Percentiles rank a stretch among this genome's conserved stretches.
Conservation (phyloP, 1,140 invertebrate species). For the Drosophila rhopaloa region DNA sequence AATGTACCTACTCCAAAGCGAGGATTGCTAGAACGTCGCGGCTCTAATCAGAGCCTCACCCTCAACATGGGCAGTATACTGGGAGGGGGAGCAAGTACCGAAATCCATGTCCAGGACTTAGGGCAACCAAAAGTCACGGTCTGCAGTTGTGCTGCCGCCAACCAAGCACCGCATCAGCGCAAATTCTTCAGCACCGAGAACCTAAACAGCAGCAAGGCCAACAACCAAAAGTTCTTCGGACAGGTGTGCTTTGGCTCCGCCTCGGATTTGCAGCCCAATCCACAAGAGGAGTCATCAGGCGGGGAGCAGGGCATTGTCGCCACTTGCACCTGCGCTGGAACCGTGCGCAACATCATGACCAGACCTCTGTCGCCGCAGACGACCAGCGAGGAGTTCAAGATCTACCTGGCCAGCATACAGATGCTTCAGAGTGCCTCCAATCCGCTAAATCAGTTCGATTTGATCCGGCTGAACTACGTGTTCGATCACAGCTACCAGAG, state of each 20-base stretch:
- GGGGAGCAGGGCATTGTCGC: slow-evolving; percentile 26
- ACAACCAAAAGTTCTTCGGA: slow-evolving; percentile 47
- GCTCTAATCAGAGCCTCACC: slow-evolving; percentile 94
- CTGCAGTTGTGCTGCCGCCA: slow-evolving; percentile 72
- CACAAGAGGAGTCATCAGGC: slow-evolving; percentile 10
- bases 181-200: slow-evolving; percentile 84
- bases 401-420: slow-evolving; percentile 89
- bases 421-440: slow-evolving; percentile 88
- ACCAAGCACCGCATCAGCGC: slow-evolving; percentile 82
- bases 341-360: slow-evolving; percentile 87
- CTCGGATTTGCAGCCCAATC: slow-evolving; percentile 75
- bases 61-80: slow-evolving; percentile 86
- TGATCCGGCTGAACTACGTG: slow-evolving; percentile 86
- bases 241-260: slow-evolving; percentile 78
- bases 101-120: slow-evolving; percentile 32
- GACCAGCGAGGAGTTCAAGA: slow-evolving; percentile 88
- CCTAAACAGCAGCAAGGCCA: slow-evolving; percentile 62
- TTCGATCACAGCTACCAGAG: slow-evolving; percentile 86
- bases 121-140: slow-evolving; percentile 58
- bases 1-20: slow-evolving; percentile 85
- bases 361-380: slow-evolving; percentile 87
- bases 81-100: slow-evolving; percentile 20
- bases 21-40: slow-evolving; percentile 90
- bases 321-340: slow-evolving; percentile 66
- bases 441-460: slow-evolving; percentile 85